Evolutionary conservation across 2,888 invertebrate species (phyloP).

Genomic region (Hypomecis atomaria): DNA sequence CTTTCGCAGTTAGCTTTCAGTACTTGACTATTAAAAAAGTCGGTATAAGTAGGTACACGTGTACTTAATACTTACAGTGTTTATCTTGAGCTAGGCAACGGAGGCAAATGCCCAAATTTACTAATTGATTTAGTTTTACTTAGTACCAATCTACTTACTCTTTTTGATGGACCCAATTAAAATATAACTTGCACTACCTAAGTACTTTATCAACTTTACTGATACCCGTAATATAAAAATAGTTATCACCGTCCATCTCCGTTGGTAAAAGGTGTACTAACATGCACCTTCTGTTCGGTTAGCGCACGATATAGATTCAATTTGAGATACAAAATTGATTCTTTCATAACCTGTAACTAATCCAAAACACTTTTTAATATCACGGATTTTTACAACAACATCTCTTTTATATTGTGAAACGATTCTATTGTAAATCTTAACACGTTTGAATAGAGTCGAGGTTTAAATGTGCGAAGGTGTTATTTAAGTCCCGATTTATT

Average conservation of each 20-base stretch:
- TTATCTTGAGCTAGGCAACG: too few species aligned
- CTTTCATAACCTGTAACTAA: conserved; percentile 34
- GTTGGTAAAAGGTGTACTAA: conserved; percentile 5
- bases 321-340: conserved; percentile 45
- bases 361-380: conserved; percentile 7
- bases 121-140: too few species aligned
- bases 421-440: not conserved
- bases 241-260: not conserved
- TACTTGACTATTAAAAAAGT: too few species aligned
- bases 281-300: conserved; percentile 15
- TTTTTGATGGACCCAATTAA: too few species aligned
- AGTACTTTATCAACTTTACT: too few species aligned
- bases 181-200: too few species aligned
- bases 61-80: too few species aligned
- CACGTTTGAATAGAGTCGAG: not conserved
- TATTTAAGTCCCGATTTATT: not conserved
- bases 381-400: conserved; percentile 3
- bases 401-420: not conserved
- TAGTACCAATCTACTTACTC: too few species aligned
- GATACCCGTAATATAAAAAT: not conserved
- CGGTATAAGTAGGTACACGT: too few species aligned
- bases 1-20: too few species aligned
- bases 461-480: not conserved
- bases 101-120: too few species aligned
- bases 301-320: conserved; percentile 38